Base-by-base conservation (phyloP, 2,113 vertebrate genomes). In the Hippocampus guttulatus region DNA sequence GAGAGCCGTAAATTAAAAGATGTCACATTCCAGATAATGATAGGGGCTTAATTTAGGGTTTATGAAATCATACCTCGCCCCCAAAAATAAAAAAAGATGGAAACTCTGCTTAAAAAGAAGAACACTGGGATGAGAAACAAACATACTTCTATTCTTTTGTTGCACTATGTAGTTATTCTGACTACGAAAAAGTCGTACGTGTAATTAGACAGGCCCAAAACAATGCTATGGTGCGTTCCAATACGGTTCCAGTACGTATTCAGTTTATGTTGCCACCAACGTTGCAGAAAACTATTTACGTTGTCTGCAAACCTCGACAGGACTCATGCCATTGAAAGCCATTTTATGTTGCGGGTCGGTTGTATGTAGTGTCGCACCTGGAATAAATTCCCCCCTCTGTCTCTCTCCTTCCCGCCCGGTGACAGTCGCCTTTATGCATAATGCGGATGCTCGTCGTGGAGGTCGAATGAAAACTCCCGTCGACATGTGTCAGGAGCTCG, bases 401-500 rank as follows among this genome's bases (percentile, higher is more conserved):
- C 71, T 69, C 62, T 55, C 74, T 72, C 68, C 76, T 79, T 81
- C 81, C 73, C 78, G 57, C 73, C 70, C 83, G 80, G 49, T 92
- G 91, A 92, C 92, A 92, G 91, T 86, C 25, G 33, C 88, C 88
- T 90, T 90, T 33, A 16, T 91, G 91, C 91, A 92, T 93, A 92
- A 93, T 93, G 89, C 82, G 90, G 86, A 89, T 88, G 91, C 87
- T 73, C 80, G 87, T 87, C 85, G 89, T 87, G 91, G 90, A 90
- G 90, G 91, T 89, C 87, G 90, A 82, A 80, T 86, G 90, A 85
- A 83, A 81, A 33, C 58, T 86, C 81, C 75, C 88, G 88, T 85
- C 89, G 91, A 93, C 91, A 93, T 92, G 90, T 93, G 92, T 93
- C 92, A 93, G 85, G 86, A 85, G 90, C 91, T 88, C 71, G 82